phyloP scores from a whole-genome alignment of 1,140 invertebrate genomes.

The Megalopta genalis region DNA sequence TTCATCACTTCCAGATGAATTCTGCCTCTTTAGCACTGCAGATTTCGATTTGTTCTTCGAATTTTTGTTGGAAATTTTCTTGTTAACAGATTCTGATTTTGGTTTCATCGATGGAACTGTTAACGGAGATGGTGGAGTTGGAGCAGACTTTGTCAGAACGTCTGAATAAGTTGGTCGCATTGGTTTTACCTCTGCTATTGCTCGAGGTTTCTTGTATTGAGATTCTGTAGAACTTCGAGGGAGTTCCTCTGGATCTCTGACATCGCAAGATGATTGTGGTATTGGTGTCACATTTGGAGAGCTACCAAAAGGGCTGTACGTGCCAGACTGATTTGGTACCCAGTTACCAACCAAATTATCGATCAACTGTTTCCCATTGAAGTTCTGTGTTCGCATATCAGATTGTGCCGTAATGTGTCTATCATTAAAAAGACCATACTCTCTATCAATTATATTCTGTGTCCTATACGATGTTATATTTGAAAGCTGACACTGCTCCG shows the following conservation, averaged over 20 bases:
- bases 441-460: conserved; percentile 72
- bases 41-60: conserved; percentile 74
- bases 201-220: conserved; percentile 84
- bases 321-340: conserved; percentile 88
- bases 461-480: conserved; percentile 69
- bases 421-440: conserved; percentile 75
- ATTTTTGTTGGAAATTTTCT: conserved; percentile 71
- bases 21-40: conserved; percentile 76
- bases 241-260: conserved; percentile 64
- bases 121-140: conserved; percentile 71
- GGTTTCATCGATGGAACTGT: conserved; percentile 70
- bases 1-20: conserved; percentile 81
- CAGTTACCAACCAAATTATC: conserved; percentile 91
- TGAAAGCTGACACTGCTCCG: conserved; percentile 73
- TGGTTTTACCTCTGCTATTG: conserved; percentile 90
- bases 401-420: conserved; percentile 67
- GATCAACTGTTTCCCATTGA: conserved; percentile 81
- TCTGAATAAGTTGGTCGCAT: conserved; percentile 92
- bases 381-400: conserved; percentile 64
- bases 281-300: conserved; percentile 75
- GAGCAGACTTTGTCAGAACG: conserved; percentile 86
- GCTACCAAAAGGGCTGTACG: conserved; percentile 89
- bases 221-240: conserved; percentile 56
- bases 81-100: conserved; percentile 68
- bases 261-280: conserved; percentile 56